These are phyloP conservation scores for Ligdia adustata DNA, from an alignment of 2,888 invertebrate genomes.

Conservation along the genomic window DNA sequence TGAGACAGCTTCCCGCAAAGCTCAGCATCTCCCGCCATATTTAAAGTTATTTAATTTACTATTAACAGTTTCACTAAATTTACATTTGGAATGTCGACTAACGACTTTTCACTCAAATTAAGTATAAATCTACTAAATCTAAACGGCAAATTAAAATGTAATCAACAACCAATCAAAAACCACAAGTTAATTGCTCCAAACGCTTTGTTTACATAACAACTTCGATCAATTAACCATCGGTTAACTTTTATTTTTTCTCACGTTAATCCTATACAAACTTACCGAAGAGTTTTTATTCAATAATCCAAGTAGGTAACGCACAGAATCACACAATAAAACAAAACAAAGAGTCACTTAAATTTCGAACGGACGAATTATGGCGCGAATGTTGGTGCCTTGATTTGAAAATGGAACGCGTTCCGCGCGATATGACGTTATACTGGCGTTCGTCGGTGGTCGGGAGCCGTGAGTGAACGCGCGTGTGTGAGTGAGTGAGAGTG, in stretches of 20 bases:
- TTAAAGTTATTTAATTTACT: neutral
- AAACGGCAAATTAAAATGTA: slow-evolving; percentile 22
- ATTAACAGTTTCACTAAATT: slow-evolving; percentile 12
- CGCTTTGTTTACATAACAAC: slow-evolving; percentile 26
- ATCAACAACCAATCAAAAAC: slow-evolving; percentile 27
- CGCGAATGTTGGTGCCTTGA: slow-evolving; percentile 46
- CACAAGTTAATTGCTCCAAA: slow-evolving; percentile 21
- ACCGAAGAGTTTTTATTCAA: slow-evolving; percentile 17
- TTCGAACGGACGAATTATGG: slow-evolving; percentile 50
- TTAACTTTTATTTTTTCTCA: slow-evolving; percentile 7
- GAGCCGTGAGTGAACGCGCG: slow-evolving; percentile 18
- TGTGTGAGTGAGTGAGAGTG: slow-evolving; percentile 37
- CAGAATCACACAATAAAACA: slow-evolving; percentile 22
- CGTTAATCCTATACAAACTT: slow-evolving; percentile 10
- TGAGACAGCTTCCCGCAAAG: too few species aligned
- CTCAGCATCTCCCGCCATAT: neutral
- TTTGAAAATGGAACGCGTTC: slow-evolving; percentile 49
- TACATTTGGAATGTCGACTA: slow-evolving; percentile 4
- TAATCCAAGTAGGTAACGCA: slow-evolving; percentile 35
- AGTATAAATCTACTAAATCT: slow-evolving; percentile 14
- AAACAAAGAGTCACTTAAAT: slow-evolving; percentile 21
- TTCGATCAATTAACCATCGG: slow-evolving; percentile 8
- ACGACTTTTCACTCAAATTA: slow-evolving; percentile 7
- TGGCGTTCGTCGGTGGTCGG: slow-evolving; percentile 38
- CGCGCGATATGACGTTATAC: slow-evolving; percentile 47